These are phyloP conservation scores for Amphipyra berbera DNA, from an alignment of 2,888 invertebrate species.

Conservation along the genomic window DNA sequence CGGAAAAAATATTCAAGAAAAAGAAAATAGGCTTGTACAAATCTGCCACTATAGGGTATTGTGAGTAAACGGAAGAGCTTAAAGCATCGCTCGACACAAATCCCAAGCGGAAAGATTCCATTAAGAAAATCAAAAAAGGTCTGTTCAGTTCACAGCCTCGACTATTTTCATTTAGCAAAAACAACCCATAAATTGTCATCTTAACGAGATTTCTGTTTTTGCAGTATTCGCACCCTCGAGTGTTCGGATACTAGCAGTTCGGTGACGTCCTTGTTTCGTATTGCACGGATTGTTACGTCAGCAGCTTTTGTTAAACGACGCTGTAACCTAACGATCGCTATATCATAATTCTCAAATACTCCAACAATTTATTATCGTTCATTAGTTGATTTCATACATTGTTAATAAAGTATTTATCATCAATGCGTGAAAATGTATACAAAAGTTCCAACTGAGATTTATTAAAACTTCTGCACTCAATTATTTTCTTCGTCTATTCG, in stretches of 20 bases:
- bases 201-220: conserved; percentile 90
- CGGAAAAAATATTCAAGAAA: conserved; percentile 47
- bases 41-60: conserved; percentile 72
- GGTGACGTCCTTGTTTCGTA: conserved; percentile 68
- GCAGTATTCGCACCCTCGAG: conserved; percentile 85
- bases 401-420: conserved; percentile 34
- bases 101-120: conserved; percentile 89
- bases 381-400: conserved; percentile 36
- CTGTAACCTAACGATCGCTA: conserved; percentile 35
- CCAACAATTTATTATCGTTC: conserved; percentile 40
- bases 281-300: conserved; percentile 73
- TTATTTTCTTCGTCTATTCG: conserved; percentile 61
- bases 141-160: conserved; percentile 85
- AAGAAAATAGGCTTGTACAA: conserved; percentile 69
- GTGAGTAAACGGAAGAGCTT: conserved; percentile 79
- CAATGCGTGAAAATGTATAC: conserved; percentile 41
- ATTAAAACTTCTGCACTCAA: conserved; percentile 53
- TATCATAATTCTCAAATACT: conserved; percentile 31
- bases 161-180: conserved; percentile 90
- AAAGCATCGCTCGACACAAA: conserved; percentile 85
- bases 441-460: conserved; percentile 52
- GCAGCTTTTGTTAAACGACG: conserved; percentile 63
- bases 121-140: conserved; percentile 90
- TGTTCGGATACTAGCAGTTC: conserved; percentile 76
- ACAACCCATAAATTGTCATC: conserved; percentile 90